Evolutionary conservation across 2,888 invertebrate genomes (phyloP).

Genomic region (Phlogophora meticulosa): DNA sequence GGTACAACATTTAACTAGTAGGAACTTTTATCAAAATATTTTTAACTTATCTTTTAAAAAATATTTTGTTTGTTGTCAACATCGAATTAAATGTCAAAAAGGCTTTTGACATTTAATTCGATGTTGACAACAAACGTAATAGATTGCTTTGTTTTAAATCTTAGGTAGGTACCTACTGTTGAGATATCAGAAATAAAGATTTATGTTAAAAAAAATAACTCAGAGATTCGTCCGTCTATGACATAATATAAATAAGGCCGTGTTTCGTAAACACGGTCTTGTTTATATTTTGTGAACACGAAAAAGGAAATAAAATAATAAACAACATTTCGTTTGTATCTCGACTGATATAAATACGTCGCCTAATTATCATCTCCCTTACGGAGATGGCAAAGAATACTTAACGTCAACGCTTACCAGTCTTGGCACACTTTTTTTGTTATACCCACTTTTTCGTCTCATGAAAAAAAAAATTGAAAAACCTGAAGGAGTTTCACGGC

Average conservation of each 20-base stretch:
- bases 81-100: too few species aligned
- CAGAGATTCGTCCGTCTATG: neutral
- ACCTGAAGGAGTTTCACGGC: constrained; percentile 5
- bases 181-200: neutral
- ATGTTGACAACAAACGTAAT: constrained; percentile 5
- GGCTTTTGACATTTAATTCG: too few species aligned
- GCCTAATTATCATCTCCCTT: constrained; percentile 47
- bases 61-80: too few species aligned
- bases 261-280: constrained; percentile 18
- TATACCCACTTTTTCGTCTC: constrained; percentile 43
- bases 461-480: constrained; percentile 20
- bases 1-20: too few species aligned
- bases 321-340: constrained; percentile 40
- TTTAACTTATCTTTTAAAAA: too few species aligned
- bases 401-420: constrained; percentile 40
- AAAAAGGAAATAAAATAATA: constrained; percentile 43
- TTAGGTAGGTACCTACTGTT: neutral
- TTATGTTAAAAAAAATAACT: constrained; percentile 1
- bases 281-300: constrained; percentile 19
- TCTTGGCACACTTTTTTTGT: constrained; percentile 48
- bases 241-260: constrained; percentile 17
- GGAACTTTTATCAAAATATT: too few species aligned
- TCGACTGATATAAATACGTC: constrained; percentile 26
- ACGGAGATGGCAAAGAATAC: constrained; percentile 41
- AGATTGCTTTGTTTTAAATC: constrained; percentile 12